Conservation (phyloP, 2,797 vertebrate genomes). For the Gymnothorax javanicus region DNA sequence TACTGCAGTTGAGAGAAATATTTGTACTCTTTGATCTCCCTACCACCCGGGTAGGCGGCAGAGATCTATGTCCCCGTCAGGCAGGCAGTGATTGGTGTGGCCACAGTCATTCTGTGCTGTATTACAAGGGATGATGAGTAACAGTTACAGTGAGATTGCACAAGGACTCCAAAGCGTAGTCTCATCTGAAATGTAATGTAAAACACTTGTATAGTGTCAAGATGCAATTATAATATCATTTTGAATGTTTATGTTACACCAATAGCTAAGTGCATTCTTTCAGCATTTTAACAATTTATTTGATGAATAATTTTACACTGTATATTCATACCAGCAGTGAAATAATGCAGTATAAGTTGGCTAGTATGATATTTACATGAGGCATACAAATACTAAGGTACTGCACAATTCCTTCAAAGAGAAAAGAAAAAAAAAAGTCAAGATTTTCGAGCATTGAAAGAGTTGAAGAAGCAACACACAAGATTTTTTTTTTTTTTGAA, state of each 20-base stretch:
- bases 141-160: neutral
- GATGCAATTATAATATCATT: neutral
- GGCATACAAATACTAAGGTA: neutral
- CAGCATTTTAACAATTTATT: neutral
- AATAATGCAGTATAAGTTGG: neutral
- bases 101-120: neutral
- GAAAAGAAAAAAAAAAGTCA: neutral
- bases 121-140: neutral
- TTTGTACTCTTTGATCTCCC: neutral
- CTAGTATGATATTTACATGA: neutral
- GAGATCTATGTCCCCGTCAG: neutral
- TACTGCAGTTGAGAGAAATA: neutral
- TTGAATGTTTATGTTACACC: neutral
- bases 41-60: neutral
- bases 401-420: neutral
- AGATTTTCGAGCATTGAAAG: neutral
- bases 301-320: neutral
- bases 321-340: neutral
- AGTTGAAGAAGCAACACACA: too few relatives aligned
- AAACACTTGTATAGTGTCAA: neutral
- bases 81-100: neutral
- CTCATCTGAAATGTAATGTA: neutral
- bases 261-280: neutral
- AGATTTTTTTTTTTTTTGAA: neutral
- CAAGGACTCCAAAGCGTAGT: neutral